Conservation (phyloP, 37 sponge, comb jelly and placozoan genomes). For the Crambe crambe region DNA sequence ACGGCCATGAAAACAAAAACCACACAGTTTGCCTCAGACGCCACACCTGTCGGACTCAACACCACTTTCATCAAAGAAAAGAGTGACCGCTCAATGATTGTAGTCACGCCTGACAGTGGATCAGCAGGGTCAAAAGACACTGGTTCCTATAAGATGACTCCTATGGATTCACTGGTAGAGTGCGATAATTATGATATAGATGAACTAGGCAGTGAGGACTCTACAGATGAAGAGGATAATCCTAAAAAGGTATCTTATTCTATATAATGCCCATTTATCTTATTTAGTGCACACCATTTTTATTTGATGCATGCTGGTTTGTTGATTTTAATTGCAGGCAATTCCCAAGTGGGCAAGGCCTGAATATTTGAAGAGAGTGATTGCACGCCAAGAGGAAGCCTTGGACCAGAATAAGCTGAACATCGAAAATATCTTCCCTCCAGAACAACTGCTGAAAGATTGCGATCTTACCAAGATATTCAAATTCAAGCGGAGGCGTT, state of each 20-base stretch:
- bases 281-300: too few species aligned
- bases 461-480: constrained; percentile 58
- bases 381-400: constrained; percentile 46
- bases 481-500: constrained; percentile 42
- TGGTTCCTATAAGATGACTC: not conserved
- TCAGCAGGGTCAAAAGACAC: not conserved
- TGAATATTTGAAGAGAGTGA: not conserved
- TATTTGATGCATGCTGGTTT: too few species aligned
- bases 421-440: constrained; percentile 47
- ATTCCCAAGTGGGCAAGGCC: not conserved
- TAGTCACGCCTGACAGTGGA: not conserved
- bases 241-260: not conserved
- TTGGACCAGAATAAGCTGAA: constrained; percentile 1
- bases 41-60: not conserved
- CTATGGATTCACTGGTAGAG: not conserved
- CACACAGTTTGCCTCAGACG: not conserved
- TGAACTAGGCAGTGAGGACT: not conserved
- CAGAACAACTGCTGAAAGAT: constrained; percentile 40
- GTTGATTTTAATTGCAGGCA: not conserved
- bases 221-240: not conserved
- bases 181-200: not conserved
- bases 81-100: not conserved
- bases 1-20: not conserved
- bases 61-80: not conserved
- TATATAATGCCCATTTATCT: not conserved